Evolutionary conservation across 2,888 invertebrate genomes (phyloP).

Genomic region (Seira musarum): DNA sequence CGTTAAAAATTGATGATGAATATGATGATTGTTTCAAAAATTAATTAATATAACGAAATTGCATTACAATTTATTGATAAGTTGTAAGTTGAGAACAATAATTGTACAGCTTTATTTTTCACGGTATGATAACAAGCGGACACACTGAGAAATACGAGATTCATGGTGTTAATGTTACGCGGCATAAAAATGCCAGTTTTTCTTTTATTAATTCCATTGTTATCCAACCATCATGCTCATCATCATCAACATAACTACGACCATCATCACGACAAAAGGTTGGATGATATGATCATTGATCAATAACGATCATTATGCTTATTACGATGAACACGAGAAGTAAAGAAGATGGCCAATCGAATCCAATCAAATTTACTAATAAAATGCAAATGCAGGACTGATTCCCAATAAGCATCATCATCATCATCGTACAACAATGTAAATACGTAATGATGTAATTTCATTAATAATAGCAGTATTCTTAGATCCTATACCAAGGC

Average conservation of each 20-base stretch:
- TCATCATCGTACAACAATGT: neutral
- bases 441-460: slow-evolving; percentile 32
- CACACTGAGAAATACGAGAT: neutral
- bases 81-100: neutral
- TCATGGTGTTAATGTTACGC: neutral
- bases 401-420: too few relatives aligned
- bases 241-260: neutral
- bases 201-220: too few relatives aligned
- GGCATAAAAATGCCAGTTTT: too few relatives aligned
- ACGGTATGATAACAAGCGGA: neutral
- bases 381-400: too few relatives aligned
- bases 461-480: slow-evolving; percentile 24
- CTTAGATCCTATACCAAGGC: too few relatives aligned
- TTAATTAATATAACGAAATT: neutral
- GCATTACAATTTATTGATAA: slow-evolving; percentile 1
- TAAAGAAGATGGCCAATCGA: too few relatives aligned
- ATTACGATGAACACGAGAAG: too few relatives aligned
- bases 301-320: too few relatives aligned
- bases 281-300: neutral
- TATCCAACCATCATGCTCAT: too few relatives aligned
- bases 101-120: neutral
- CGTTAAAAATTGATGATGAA: too few relatives aligned
- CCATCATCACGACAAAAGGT: neutral
- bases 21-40: neutral
- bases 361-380: too few relatives aligned